Percentiles rank a stretch among this genome's conserved stretches.
Conservation (phyloP, 2,888 invertebrate species). For the Plebejus melissa region DNA sequence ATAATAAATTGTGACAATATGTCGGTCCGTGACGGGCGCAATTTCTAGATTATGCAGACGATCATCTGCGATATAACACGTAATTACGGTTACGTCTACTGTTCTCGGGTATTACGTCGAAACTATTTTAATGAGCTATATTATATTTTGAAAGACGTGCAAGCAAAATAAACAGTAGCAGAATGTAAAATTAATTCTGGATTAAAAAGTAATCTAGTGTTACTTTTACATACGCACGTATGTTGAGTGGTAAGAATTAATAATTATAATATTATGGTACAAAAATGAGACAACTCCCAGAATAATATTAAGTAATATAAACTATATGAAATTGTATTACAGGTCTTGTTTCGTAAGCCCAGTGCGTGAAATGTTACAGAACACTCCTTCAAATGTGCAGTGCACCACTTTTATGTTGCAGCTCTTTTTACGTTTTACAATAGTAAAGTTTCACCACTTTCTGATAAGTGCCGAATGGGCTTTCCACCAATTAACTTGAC, state of each 20-base stretch:
- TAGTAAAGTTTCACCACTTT: too few relatives aligned
- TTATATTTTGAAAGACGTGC: neutral
- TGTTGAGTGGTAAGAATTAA: neutral
- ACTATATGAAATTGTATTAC: neutral
- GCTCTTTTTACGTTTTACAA: neutral
- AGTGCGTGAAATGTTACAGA: neutral
- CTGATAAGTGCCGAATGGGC: too few relatives aligned
- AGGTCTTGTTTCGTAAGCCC: neutral
- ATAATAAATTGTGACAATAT: neutral
- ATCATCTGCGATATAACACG: constrained; percentile 9
- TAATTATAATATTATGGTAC: neutral
- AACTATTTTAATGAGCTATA: constrained; percentile 9
- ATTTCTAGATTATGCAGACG: constrained; percentile 19
- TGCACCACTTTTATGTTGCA: neutral
- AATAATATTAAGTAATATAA: neutral
- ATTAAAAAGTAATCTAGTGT: neutral
- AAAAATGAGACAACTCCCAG: neutral
- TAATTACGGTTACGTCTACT: constrained; percentile 5
- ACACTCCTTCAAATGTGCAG: neutral
- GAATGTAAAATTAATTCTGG: neutral
- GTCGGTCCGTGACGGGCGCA: neutral
- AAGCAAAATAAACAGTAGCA: neutral
- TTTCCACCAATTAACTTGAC: too few relatives aligned
- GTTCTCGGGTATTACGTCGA: neutral
- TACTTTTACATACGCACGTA: neutral